Conservation (phyloP, 2,888 invertebrate species). For the Stenodema calcarata region DNA sequence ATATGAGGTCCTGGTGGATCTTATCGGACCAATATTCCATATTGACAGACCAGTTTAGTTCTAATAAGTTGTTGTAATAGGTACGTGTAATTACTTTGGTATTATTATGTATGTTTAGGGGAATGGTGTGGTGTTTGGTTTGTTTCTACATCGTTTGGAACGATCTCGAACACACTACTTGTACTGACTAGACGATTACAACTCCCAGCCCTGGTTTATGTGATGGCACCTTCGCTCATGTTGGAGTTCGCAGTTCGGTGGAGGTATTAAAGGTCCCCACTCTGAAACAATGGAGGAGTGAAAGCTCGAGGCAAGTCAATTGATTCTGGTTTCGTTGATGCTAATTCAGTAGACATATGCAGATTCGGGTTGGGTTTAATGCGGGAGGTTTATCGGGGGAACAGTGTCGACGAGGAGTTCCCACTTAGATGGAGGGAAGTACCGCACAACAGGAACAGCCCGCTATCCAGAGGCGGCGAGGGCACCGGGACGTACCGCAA, state of each 20-base stretch:
- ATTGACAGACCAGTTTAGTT: too few relatives aligned
- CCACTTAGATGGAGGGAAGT: slow-evolving; percentile 33
- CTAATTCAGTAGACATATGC: slow-evolving; percentile 44
- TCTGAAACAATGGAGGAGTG: slow-evolving; percentile 12
- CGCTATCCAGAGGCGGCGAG: background rate
- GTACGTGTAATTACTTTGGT: too few relatives aligned
- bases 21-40: too few relatives aligned
- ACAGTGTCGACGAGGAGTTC: slow-evolving; percentile 37
- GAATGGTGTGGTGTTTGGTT: too few relatives aligned
- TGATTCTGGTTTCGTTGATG: slow-evolving; percentile 33
- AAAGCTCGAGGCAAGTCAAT: slow-evolving; percentile 32
- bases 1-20: too few relatives aligned
- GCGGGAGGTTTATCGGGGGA: slow-evolving; percentile 37
- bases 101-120: too few relatives aligned
- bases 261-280: background rate
- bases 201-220: background rate
- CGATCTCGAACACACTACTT: too few relatives aligned
- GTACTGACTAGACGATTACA: too few relatives aligned
- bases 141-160: too few relatives aligned
- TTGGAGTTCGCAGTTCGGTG: background rate
- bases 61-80: too few relatives aligned
- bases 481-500: slow-evolving; percentile 11
- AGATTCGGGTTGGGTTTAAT: slow-evolving; percentile 30
- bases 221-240: background rate
- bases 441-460: slow-evolving; percentile 42